phyloP scores from a whole-genome alignment of 2,797 vertebrate species.

The Sitta carolinensis region DNA sequence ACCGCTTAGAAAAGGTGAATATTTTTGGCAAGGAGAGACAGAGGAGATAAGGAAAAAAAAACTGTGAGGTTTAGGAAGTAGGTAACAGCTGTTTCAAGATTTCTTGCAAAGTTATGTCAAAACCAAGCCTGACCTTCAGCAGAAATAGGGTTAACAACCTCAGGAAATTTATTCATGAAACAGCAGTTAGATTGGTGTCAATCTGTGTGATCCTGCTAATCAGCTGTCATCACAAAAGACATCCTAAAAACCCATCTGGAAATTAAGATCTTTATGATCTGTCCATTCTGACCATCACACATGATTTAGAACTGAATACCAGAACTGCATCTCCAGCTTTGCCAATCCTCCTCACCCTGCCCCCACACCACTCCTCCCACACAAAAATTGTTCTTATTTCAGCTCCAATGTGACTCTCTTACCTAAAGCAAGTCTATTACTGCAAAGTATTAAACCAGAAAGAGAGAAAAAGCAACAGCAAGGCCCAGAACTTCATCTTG shows the following conservation, averaged over 20 bases:
- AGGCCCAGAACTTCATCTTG: neutral
- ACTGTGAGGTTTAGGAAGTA: neutral
- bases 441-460: neutral
- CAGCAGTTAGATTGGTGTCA: neutral
- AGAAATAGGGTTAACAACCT: constrained; percentile 3
- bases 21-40: neutral
- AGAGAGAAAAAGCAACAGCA: neutral
- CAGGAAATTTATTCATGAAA: neutral
- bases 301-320: constrained; percentile 16
- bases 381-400: neutral
- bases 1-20: neutral
- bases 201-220: neutral
- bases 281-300: neutral
- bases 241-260: neutral
- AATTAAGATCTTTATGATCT: constrained; percentile 48
- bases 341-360: neutral
- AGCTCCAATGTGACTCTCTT: neutral
- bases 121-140: neutral
- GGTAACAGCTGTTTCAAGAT: neutral
- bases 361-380: neutral
- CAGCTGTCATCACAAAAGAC: constrained; percentile 43
- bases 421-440: neutral
- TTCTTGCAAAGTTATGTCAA: neutral
- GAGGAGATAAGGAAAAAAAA: neutral
- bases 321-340: neutral